Base-by-base conservation (phyloP, 2,113 vertebrate species). In the Labeo catla region DNA sequence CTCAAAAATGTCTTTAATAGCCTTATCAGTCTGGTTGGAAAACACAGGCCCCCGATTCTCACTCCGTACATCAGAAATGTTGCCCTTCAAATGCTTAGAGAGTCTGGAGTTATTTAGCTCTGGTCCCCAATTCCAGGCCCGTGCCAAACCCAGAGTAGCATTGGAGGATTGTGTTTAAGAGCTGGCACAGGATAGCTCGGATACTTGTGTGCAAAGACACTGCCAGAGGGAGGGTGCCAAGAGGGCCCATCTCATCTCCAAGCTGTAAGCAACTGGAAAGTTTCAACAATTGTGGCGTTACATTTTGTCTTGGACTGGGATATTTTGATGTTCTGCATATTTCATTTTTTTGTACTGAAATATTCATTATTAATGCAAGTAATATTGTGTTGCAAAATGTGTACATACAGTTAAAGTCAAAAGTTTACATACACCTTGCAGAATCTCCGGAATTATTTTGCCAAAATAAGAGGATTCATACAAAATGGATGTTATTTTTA, bases 51-150 rank as follows among this genome's bases (percentile, higher is more conserved):
- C 83, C 90, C 80, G 84, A 89, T 86, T 90, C 87, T 84, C 54
- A 28, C 87, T 89, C 86, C 84, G 87, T 80, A 87, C 88, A 92
- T 90, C 89, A 89, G 83, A 91, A 91, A 87, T 83, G 85, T 76
- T 90, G 91, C 91, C 92, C 91, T 93, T 93, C 90, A 91, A 93
- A 92, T 89, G 91, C 91, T 90, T 89, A 73, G 89, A 91, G 91
- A 90, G 90, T 93, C 91, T 91, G 89, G 86, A 89, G 90, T 90
- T 90, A 89, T 91, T 92, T 91, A 90, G 90, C 89, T 89, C 88
- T 87, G 86, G 91, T 92, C 91, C 91, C 91, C 87, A 78, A 91
- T 87, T 88, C 84, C 85, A 70, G 47, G 28, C 63, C 43, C 61
- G 66, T 91, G 92, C 92, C 92, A 93, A 91, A 90, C 88, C 91